phyloP scores from a whole-genome alignment of 2,888 invertebrate species.

The Drosophila fulvimacula region DNA sequence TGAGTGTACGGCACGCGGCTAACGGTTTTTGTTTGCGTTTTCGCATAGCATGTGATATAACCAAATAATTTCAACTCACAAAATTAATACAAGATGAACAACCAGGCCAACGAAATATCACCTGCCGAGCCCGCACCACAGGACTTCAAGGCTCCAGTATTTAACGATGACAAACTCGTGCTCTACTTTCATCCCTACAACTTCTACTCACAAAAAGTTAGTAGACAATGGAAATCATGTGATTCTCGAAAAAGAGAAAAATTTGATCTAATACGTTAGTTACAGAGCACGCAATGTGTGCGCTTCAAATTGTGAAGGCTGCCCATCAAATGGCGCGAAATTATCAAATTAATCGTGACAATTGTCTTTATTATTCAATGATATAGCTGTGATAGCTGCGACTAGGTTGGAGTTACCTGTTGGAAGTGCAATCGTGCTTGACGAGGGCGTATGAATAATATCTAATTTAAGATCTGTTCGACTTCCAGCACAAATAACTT shows the following conservation, averaged over 20 bases:
- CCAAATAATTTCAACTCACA: slow-evolving; percentile 17
- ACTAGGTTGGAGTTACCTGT: background rate
- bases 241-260: slow-evolving; percentile 26
- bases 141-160: slow-evolving; percentile 80
- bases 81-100: slow-evolving; percentile 48
- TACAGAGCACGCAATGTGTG: slow-evolving; percentile 2
- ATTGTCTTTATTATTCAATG: slow-evolving; percentile 30
- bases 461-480: slow-evolving; percentile 1
- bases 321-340: slow-evolving; percentile 39
- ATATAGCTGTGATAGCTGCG: slow-evolving; percentile 18
- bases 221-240: slow-evolving; percentile 48
- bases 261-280: background rate
- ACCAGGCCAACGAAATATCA: slow-evolving; percentile 37
- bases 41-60: slow-evolving; percentile 64
- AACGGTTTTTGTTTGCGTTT: slow-evolving; percentile 36
- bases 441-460: slow-evolving; percentile 19
- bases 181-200: slow-evolving; percentile 90
- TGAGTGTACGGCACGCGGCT: slow-evolving; percentile 23
- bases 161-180: slow-evolving; percentile 85
- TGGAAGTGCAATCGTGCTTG: slow-evolving; percentile 47
- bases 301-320: slow-evolving; percentile 6
- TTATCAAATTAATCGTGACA: slow-evolving; percentile 44
- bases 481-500: slow-evolving; percentile 8
- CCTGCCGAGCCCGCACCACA: slow-evolving; percentile 33
- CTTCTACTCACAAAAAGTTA: slow-evolving; percentile 91